Evolutionary conservation across 1,140 invertebrate genomes (phyloP), one percentile per base, ranked within the genome.

Genomic region (Calycopis cecrops): DNA sequence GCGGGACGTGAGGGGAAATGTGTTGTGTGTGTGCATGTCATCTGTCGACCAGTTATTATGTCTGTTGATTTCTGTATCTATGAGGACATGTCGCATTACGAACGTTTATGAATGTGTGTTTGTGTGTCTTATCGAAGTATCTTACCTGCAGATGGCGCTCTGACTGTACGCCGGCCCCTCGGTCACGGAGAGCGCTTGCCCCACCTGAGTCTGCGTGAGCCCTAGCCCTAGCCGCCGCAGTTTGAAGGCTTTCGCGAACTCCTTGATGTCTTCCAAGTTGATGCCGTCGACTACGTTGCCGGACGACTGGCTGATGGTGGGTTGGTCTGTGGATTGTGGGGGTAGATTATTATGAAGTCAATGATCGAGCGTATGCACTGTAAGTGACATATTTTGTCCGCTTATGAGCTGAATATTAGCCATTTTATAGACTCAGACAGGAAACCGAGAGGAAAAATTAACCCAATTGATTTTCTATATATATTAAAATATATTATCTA

Each of bases 141-240:
- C 37, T 60, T 71, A 98, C 97, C 97, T 97, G 95, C 97, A 99
- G 85, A 99, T 99, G 58, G 97, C 97, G 88, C 96, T 98, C 90
- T 99, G 98, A 88, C 96, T 98, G 88, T 99, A 99, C 18, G 97
- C 97, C 17, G 97, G 97, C 49, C 98, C 98, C 86, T 99, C 97
- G 6, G 97, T 98, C 42, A 97, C 94, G 65, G 96, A 98, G 0
- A 99, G 88, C 6, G 97, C 96, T 88, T 98, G 96, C 4, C 96
- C 96, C 33, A 97, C 96, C 90, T 99, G 97, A 1, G 97, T 98
- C 87, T 99, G 97, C 11, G 98, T 99, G 48, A 99, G 89, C 33
- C 98, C 98, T 57, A 99, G 87, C 10, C 96, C 97, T 48, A 99
- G 89, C 58, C 97, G 92, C 33, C 97, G 91, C 47, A 98, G 91